Evolutionary conservation across 2,797 vertebrate genomes (phyloP).

Genomic region (Tachyglossus aculeatus): DNA sequence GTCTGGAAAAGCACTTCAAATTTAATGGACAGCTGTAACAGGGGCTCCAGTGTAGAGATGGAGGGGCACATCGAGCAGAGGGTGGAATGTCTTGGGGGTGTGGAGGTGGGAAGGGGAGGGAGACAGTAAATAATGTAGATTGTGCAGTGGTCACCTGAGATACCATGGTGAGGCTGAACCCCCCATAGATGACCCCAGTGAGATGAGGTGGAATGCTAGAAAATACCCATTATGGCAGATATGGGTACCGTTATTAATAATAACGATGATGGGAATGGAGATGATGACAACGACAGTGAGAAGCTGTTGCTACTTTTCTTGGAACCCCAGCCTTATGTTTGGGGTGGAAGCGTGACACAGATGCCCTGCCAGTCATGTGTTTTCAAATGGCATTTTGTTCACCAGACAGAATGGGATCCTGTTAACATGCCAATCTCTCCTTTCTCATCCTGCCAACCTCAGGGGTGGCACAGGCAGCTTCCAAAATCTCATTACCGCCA

Average conservation of each 20-base stretch:
- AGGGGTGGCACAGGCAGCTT: neutral
- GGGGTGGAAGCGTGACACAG: neutral
- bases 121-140: neutral
- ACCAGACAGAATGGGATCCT: neutral
- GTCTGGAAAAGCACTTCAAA: neutral
- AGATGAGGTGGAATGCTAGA: neutral
- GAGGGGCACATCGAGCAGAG: neutral
- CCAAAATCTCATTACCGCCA: slow-evolving; percentile 9
- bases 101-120: neutral
- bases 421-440: rapidly evolving
- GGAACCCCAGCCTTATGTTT: neutral
- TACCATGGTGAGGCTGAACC: neutral
- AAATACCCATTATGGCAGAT: neutral
- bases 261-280: neutral
- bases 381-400: neutral
- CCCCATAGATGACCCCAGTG: rapidly evolving
- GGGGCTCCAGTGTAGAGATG: neutral
- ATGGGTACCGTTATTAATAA: rapidly evolving
- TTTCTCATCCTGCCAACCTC: slow-evolving; percentile 17
- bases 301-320: rapidly evolving
- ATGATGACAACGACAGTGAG: rapidly evolving
- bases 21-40: neutral
- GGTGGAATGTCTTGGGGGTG: too few relatives aligned
- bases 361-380: neutral
- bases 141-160: rapidly evolving